A percentile compares a stretch with the other conserved stretches of the same genome.
Conservation (phyloP, 2,113 vertebrate genomes). For the Barbus barbus region DNA sequence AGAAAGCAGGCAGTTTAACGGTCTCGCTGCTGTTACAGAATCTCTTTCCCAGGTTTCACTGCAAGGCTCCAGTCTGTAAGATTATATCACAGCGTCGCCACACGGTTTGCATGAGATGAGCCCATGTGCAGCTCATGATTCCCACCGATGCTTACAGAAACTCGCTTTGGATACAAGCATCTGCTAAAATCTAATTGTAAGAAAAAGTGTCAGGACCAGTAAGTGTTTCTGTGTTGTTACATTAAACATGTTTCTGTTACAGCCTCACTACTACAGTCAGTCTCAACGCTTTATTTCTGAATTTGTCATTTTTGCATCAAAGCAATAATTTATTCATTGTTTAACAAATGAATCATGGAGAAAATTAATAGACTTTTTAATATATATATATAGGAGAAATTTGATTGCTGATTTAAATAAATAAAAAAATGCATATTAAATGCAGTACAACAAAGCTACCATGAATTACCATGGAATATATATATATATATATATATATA, state of each 20-base stretch:
- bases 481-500: too few species aligned
- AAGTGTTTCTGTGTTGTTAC: background rate
- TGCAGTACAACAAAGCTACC: too few species aligned
- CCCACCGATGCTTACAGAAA: background rate
- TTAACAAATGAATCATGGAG: background rate
- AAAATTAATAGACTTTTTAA: too few species aligned
- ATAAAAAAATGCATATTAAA: background rate
- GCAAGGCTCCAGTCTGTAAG: background rate
- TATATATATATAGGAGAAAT: too few species aligned
- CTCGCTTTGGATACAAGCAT: too few species aligned
- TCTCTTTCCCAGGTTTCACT: constrained; percentile 19
- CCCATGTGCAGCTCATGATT: background rate
- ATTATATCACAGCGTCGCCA: background rate
- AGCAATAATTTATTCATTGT: background rate
- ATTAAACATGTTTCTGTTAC: background rate
- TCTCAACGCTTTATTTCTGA: rapidly evolving
- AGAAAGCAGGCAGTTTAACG: background rate
- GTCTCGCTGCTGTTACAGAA: background rate
- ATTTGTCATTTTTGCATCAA: background rate
- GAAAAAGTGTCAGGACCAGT: too few species aligned
- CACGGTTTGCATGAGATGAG: background rate
- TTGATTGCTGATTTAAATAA: background rate
- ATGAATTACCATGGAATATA: too few species aligned
- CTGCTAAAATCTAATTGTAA: too few species aligned
- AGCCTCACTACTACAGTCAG: too few species aligned